Conservation (phyloP, 2,888 invertebrate genomes). For the Nemoura dubitans region DNA sequence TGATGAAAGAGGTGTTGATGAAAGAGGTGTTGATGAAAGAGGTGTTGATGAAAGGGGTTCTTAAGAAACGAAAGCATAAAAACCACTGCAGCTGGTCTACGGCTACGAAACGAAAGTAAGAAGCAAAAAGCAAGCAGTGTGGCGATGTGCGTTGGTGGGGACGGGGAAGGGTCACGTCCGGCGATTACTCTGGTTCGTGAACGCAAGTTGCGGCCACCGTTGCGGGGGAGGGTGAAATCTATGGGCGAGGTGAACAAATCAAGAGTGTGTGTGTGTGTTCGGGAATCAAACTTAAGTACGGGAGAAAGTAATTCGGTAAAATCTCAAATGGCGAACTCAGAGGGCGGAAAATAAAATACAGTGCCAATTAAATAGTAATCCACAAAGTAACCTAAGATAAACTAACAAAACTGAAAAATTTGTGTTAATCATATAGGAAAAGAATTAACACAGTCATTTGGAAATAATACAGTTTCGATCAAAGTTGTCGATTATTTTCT, state of each 20-base stretch:
- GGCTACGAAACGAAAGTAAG: background rate
- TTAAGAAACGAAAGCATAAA: background rate
- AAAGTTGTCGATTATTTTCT: no score
- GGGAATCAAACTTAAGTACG: slow-evolving; percentile 15
- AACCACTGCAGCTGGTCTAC: background rate
- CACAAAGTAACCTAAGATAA: background rate
- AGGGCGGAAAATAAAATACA: slow-evolving; percentile 14
- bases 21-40: no score
- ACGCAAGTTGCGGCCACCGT: background rate
- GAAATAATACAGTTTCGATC: no score
- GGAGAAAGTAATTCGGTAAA: background rate
- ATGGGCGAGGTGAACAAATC: background rate
- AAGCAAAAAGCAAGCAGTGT: background rate
- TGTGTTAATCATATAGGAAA: background rate
- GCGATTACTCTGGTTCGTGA: background rate
- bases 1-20: no score
- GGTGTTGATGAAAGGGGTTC: background rate
- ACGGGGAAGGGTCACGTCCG: background rate
- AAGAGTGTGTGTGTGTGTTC: background rate
- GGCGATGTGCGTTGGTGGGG: background rate
- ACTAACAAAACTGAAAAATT: background rate
- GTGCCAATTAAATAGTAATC: slow-evolving; percentile 28
- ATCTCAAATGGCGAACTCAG: background rate
- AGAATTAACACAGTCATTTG: background rate
- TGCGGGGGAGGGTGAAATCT: background rate